These are phyloP conservation scores for Tubulanus polymorphus DNA, from an alignment of 2,888 invertebrate species.

Conservation along the genomic window DNA sequence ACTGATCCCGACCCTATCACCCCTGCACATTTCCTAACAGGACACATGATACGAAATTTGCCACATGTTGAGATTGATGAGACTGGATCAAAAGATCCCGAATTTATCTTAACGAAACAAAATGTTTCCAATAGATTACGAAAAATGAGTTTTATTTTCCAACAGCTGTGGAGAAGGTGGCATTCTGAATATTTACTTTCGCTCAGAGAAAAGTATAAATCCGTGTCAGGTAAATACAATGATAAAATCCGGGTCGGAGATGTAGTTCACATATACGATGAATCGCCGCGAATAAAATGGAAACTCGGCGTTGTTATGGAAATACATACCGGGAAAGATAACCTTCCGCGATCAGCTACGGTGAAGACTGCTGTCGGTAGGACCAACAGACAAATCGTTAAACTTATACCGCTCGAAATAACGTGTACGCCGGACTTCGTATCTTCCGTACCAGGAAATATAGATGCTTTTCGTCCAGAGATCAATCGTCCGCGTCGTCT, in stretches of 20 bases:
- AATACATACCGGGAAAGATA: constrained; percentile 11
- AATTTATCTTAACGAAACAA: neutral
- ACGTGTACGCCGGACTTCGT: too few species aligned
- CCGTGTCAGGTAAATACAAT: neutral
- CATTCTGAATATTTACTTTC: constrained; percentile 2
- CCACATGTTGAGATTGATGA: constrained; percentile 5
- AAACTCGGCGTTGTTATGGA: neutral
- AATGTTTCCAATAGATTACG: neutral
- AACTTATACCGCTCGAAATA: constrained; percentile 10
- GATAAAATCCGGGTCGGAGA: neutral
- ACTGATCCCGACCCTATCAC: constrained; percentile 14
- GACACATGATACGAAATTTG: constrained; percentile 6
- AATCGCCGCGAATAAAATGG: neutral
- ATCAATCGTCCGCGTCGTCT: too few species aligned
- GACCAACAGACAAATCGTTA: constrained; percentile 10
- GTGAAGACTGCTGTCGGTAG: constrained; percentile 9
- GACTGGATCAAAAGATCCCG: neutral
- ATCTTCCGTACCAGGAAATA: too few species aligned
- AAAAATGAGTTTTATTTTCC: neutral
- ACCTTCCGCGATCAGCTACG: constrained; percentile 8
- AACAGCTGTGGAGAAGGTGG: constrained; percentile 17
- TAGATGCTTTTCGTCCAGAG: too few species aligned
- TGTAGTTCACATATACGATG: neutral
- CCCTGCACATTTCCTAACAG: constrained; percentile 17
- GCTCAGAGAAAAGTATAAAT: neutral